A percentile compares a stretch with the other conserved stretches of the same genome.
These are phyloP conservation scores for Lophotis ruficrista DNA, from an alignment of 2,113 vertebrate species.

Conservation along the genomic window DNA sequence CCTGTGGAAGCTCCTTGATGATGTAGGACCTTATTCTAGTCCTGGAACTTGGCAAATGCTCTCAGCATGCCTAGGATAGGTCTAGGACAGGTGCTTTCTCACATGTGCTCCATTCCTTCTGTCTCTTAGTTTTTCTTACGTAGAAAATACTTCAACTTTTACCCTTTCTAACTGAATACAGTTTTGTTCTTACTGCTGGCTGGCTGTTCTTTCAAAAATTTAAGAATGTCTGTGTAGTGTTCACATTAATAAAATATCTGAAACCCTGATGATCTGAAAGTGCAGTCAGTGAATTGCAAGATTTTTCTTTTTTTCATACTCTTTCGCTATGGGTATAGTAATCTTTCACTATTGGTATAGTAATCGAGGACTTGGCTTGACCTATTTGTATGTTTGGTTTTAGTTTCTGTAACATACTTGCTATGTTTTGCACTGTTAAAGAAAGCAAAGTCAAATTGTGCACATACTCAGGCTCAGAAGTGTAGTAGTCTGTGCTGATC, in stretches of 20 bases:
- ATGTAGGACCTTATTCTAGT: background rate
- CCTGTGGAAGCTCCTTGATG: background rate
- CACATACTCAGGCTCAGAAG: background rate
- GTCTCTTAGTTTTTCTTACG: background rate
- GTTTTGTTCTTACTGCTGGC: background rate
- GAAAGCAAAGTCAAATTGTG: background rate
- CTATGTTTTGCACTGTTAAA: background rate
- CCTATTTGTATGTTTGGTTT: background rate
- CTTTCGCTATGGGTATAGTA: fast-evolving
- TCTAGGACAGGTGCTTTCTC: background rate
- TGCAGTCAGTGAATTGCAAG: background rate
- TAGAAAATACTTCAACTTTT: background rate
- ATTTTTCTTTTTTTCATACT: background rate
- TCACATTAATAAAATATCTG: background rate
- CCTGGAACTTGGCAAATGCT: background rate
- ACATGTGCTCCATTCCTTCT: background rate
- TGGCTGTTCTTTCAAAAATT: background rate
- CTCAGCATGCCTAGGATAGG: background rate
- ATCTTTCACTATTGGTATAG: too few species aligned
- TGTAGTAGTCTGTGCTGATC: background rate
- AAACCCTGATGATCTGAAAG: background rate
- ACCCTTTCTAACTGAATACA: background rate
- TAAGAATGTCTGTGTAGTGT: background rate
- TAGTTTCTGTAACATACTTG: background rate
- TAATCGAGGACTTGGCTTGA: background rate